These are phyloP conservation scores for Netelia inedita DNA, from an alignment of 2,888 invertebrate genomes.

Conservation along the genomic window DNA sequence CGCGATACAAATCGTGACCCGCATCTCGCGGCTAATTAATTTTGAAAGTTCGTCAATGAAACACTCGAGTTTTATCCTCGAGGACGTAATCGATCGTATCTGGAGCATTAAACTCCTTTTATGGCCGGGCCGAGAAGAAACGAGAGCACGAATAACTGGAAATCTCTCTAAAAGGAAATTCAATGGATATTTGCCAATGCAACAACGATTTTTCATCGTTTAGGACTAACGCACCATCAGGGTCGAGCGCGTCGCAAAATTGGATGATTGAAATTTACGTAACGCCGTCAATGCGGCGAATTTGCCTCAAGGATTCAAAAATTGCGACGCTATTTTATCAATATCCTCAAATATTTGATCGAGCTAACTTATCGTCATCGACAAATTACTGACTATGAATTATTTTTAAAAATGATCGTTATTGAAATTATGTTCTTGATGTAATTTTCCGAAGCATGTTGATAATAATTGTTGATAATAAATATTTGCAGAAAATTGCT, in stretches of 20 bases:
- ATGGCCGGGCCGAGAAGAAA: slow-evolving; percentile 32
- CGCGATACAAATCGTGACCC: slow-evolving; percentile 29
- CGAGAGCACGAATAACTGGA: slow-evolving; percentile 3
- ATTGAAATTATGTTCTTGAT: too few relatives aligned
- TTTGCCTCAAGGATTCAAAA: slow-evolving; percentile 62
- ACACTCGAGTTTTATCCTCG: slow-evolving; percentile 20
- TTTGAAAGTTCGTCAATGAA: slow-evolving; percentile 62
- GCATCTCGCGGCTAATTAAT: slow-evolving; percentile 34
- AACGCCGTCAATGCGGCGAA: slow-evolving; percentile 57
- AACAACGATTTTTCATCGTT: slow-evolving; percentile 43
- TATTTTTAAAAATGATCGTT: too few relatives aligned
- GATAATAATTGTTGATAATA: too few relatives aligned
- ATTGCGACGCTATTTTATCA: slow-evolving; percentile 37
- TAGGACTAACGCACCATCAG: slow-evolving; percentile 24
- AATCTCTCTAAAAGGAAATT: slow-evolving; percentile 49
- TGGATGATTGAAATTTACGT: slow-evolving; percentile 68
- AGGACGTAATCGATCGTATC: slow-evolving; percentile 46
- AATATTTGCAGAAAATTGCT: too few relatives aligned
- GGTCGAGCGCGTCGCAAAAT: slow-evolving; percentile 37
- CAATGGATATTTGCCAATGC: slow-evolving; percentile 43
- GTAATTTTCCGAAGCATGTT: too few relatives aligned
- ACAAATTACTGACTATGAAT: too few relatives aligned
- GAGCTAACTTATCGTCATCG: neutral
- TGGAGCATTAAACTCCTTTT: slow-evolving; percentile 30
- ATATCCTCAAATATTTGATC: neutral